Evolutionary conservation across 1,140 invertebrate genomes (phyloP).

Genomic region (Eumaeus atala): DNA sequence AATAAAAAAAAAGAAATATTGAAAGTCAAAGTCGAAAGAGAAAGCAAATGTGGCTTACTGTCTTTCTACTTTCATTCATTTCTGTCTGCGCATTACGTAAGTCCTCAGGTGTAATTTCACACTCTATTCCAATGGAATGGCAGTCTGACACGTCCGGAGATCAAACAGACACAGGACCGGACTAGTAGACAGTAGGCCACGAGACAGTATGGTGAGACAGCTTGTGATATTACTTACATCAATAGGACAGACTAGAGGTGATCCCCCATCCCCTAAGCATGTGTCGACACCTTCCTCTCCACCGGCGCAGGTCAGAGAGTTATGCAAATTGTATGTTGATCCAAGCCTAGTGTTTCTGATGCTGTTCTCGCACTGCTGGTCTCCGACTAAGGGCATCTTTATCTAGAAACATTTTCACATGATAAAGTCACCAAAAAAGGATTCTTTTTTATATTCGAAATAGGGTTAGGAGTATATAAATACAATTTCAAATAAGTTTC

Average conservation of each 20-base stretch:
- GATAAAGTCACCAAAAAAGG: not conserved
- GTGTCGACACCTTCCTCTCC: slow-evolving; percentile 19
- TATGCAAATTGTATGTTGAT: slow-evolving; percentile 12
- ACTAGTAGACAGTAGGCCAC: no score
- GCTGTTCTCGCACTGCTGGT: slow-evolving; percentile 13
- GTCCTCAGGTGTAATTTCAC: no score
- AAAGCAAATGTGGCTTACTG: no score
- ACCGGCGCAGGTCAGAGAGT: slow-evolving; percentile 20
- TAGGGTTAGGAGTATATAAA: not conserved
- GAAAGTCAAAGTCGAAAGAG: no score
- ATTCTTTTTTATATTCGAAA: not conserved
- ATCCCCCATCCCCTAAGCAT: slow-evolving; percentile 22
- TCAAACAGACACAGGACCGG: no score
- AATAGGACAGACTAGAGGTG: slow-evolving; percentile 21
- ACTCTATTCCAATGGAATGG: no score
- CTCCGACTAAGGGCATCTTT: slow-evolving; percentile 9
- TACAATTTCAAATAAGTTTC: no score
- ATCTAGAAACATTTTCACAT: slow-evolving; percentile 10
- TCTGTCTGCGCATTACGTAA: no score
- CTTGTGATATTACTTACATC: slow-evolving; percentile 13
- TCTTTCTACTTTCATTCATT: no score
- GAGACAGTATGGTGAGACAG: no score
- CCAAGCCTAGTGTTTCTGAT: slow-evolving; percentile 18
- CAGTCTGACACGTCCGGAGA: no score
- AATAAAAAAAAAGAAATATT: no score